These are phyloP conservation scores for Pteropus rufus DNA, from an alignment of 2,797 vertebrate species.

Conservation along the genomic window DNA sequence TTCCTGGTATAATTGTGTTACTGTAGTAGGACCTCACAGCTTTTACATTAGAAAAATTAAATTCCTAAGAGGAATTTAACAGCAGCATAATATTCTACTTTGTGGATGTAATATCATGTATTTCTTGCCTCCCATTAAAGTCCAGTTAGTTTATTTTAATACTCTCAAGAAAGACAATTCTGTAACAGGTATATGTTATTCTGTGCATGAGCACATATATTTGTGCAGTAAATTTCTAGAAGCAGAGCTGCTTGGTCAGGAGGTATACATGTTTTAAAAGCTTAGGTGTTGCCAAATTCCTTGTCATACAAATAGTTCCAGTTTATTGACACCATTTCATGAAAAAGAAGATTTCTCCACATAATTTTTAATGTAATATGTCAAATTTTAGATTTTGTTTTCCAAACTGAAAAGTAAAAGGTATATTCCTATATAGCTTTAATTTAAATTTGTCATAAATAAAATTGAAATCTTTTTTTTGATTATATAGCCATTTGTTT, in stretches of 20 bases:
- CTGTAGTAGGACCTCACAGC: not conserved
- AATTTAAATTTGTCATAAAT: not conserved
- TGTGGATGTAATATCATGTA: not conserved
- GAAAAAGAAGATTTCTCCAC: not conserved
- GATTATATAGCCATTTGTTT: not conserved
- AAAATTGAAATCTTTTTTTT: not conserved
- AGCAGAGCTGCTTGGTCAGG: not conserved
- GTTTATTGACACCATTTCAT: not conserved
- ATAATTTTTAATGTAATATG: not conserved
- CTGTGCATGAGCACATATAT: not conserved
- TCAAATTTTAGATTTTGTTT: constrained; percentile 12
- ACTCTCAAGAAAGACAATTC: not conserved
- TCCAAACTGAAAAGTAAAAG: not conserved
- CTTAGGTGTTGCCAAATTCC: not conserved
- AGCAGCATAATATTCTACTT: not conserved
- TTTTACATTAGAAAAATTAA: constrained; percentile 11
- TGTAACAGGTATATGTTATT: not conserved
- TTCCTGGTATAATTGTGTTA: not conserved
- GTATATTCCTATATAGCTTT: not conserved
- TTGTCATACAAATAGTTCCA: not conserved
- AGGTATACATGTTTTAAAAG: not conserved
- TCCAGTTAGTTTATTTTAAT: not conserved
- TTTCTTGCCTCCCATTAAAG: not conserved
- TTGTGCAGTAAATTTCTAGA: not conserved
- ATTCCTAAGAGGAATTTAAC: not conserved